Conservation (phyloP, 2,888 invertebrate species). For the Pammene aurita region DNA sequence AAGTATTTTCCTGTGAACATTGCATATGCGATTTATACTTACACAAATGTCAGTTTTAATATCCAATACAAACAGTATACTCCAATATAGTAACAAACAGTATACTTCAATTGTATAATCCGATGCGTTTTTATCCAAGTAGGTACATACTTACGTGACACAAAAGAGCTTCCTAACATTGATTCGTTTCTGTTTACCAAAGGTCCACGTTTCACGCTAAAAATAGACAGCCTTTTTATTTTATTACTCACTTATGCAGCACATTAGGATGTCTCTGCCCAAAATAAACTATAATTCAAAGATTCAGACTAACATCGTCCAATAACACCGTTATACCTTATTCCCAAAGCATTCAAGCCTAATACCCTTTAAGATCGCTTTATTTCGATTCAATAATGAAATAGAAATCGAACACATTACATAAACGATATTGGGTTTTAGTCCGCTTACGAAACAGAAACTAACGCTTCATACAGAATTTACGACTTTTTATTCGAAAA, state of each 20-base stretch:
- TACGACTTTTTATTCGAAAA: background rate
- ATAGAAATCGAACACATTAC: conserved; percentile 12
- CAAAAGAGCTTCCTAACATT: background rate
- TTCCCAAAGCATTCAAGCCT: conserved; percentile 20
- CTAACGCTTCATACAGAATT: no score
- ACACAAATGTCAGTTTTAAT: background rate
- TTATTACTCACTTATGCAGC: conserved; percentile 47
- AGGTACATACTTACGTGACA: no score
- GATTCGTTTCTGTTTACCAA: conserved; percentile 13
- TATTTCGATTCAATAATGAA: conserved; percentile 9
- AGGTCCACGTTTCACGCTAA: conserved; percentile 36
- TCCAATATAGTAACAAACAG: no score
- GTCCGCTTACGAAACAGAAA: no score
- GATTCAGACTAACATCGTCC: conserved; percentile 7
- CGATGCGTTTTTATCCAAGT: no score
- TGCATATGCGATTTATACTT: background rate
- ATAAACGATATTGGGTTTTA: background rate
- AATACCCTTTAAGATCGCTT: conserved; percentile 23
- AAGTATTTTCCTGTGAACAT: background rate
- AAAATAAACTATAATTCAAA: conserved; percentile 44
- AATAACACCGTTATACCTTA: conserved; percentile 29
- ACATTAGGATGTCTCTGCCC: conserved; percentile 45
- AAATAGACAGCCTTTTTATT: conserved; percentile 43
- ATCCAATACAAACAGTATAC: background rate
- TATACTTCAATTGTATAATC: no score